A percentile compares a stretch with the other conserved stretches of the same genome.
These are phyloP conservation scores for Seira musarum DNA, from an alignment of 2,888 invertebrate species.

Conservation along the genomic window DNA sequence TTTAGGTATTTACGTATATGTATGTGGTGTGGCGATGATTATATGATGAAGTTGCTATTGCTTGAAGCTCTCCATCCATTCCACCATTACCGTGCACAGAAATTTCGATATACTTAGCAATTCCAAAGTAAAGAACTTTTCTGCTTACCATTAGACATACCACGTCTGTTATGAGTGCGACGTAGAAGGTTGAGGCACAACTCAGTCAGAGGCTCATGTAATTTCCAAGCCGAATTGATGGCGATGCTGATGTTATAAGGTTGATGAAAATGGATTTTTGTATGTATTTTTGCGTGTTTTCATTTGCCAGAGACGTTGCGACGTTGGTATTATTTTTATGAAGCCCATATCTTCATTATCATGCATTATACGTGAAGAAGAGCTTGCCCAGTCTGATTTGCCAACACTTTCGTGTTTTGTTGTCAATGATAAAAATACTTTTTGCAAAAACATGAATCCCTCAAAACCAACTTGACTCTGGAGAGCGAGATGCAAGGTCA, in stretches of 20 bases:
- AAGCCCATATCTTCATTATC: constrained; percentile 1
- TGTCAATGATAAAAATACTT: constrained; percentile 10
- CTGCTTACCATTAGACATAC: too few species aligned
- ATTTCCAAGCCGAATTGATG: not conserved
- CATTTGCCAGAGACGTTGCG: not conserved
- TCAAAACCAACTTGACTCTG: not conserved
- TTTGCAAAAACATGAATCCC: constrained; percentile 1
- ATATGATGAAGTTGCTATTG: too few species aligned
- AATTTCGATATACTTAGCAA: too few species aligned
- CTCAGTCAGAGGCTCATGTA: not conserved
- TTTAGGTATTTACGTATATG: too few species aligned
- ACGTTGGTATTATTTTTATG: constrained; percentile 1
- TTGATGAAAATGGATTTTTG: too few species aligned
- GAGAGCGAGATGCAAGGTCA: not conserved
- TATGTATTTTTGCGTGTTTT: too few species aligned
- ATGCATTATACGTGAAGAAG: not conserved
- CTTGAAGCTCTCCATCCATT: too few species aligned
- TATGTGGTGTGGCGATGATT: too few species aligned
- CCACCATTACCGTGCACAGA: too few species aligned
- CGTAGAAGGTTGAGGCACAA: not conserved
- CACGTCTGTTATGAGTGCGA: too few species aligned
- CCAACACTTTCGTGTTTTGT: not conserved
- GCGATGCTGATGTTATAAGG: not conserved
- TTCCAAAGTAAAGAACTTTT: too few species aligned
- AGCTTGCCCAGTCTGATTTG: not conserved